Evolutionary conservation across 1,140 invertebrate species (phyloP), one percentile per base, ranked within the genome.

Genomic region (Papilio helenus): DNA sequence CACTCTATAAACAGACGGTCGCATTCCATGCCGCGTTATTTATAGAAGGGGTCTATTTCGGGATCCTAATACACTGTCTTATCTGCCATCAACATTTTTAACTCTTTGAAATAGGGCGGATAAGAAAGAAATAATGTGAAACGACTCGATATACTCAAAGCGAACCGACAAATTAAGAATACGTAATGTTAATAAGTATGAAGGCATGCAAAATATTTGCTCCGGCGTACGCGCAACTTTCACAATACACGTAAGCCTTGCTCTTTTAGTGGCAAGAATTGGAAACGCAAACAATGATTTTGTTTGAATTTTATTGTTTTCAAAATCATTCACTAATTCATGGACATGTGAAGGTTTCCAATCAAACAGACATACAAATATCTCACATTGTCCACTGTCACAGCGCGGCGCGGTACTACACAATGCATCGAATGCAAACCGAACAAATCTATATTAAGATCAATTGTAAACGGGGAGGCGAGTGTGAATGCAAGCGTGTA

Each of bases 1-100:
- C 84, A 29, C 61, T 86, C 89, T 92, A 90, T 89, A 88, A 90
- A 89, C 89, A 89, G 90, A 89, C 86, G 88, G 84, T 82, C 89
- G 86, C 90, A 92, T 92, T 92, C 90, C 90, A 80, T 82, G 77
- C 68, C 79, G 68, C 16, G 79, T 58, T 90, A 89, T 89, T 91
- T 91, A 84, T 90, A 88, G 84, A 74, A 29, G 79, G 79, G 80
- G 79, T 81, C 88, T 91, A 91, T 89, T 89, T 90, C 84, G 86
- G 88, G 87, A 88, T 78, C 83, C 88, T 80, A 86, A 82, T 81
- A 85, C 84, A 82, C 83, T 80, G 74, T 73, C 76, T 83, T 46
- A 79, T 84, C 77, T 58, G 55, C 79, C 65, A 72, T 29, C 20
- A 55, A 79, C 72, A 65, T 81, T 81, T 79, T 81, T 81, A 42